Base-by-base conservation (phyloP, 2,113 vertebrate species). In the Budorcas taxicolor region DNA sequence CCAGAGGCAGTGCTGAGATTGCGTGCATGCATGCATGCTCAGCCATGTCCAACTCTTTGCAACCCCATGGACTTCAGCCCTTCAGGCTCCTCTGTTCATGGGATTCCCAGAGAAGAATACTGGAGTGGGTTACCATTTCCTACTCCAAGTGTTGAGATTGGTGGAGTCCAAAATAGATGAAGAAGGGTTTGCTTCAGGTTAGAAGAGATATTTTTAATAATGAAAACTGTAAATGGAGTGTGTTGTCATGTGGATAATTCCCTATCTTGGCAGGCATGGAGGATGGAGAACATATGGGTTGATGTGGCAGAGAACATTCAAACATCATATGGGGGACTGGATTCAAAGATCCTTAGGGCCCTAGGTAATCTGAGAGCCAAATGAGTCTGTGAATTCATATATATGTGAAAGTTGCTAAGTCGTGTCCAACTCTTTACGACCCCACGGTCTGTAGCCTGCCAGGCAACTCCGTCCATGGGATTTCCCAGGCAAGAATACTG, bases 171-270 rank as follows among this genome's bases (percentile, higher is more conserved):
- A 50, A 36, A 23, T 33, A 45, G 62, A 17, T 19, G 11, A 94
- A 57, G 52, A 90, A 36, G 14, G 12, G 53, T 86, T 50, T 71
- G 71, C 64, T 16, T 82, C 25, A 60, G 47, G 13, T 62, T 78
- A 78, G 19, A 43, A 43, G 87, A 87, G 36, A 74, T 21, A 78
- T 90, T 85, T 94, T 52, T 71, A 94, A n/a, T 85, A n/a, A 53
- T 25, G 58, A 71, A 86, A 87, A 78, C 43, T 74, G 33, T 90
- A 92, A 90, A 16, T 8, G 31, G 23, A 74, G 60, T 84, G 89
- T 13, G 40, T 52, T 84, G 3, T 53, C 58, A 50, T 84, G 43
- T 89, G 52, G 17, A 6, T 67, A 21, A 57, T 60, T 43, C 31
- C 9, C 1, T 45, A 31, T 88, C 64, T 87, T 67, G 55, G 33